Percentiles rank a stretch among this genome's conserved stretches.
phyloP scores from a whole-genome alignment of 2,888 invertebrate species.

The Falcaria lacertinaria region DNA sequence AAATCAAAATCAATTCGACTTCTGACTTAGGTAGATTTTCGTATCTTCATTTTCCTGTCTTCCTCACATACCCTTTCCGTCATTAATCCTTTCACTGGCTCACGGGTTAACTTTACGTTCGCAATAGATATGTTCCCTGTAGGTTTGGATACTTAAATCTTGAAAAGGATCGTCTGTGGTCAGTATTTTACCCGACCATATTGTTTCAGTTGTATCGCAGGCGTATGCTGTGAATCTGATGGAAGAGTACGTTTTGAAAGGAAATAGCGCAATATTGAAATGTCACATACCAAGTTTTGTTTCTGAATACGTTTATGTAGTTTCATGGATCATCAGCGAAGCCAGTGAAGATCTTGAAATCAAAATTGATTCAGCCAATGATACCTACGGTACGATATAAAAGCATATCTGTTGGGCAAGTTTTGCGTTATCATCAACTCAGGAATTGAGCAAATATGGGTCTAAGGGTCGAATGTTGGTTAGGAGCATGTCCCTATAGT shows the following conservation, averaged over 20 bases:
- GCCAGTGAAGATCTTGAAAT: conserved; percentile 73
- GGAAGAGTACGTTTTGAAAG: conserved; percentile 94
- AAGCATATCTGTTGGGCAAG: conserved; percentile 9
- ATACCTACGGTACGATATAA: conserved; percentile 53
- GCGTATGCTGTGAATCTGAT: conserved; percentile 93
- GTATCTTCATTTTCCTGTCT: conserved; percentile 11
- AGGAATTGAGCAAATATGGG: conserved; percentile 2
- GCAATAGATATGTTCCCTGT: too few species aligned
- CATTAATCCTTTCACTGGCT: conserved; percentile 7
- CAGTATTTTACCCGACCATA: conserved; percentile 13
- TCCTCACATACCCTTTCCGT: conserved; percentile 9
- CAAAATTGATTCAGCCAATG: conserved; percentile 56
- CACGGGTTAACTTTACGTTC: too few species aligned
- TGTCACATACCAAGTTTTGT: conserved; percentile 97
- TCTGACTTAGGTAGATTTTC: conserved; percentile 52
- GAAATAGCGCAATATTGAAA: conserved; percentile 94
- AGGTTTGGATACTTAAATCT: neutral
- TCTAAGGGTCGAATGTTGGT: conserved; percentile 12
- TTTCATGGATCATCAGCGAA: conserved; percentile 92
- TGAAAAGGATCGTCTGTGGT: neutral
- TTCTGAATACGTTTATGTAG: conserved; percentile 92
- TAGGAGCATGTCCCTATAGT: conserved; percentile 48
- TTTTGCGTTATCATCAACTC: conserved; percentile 15
- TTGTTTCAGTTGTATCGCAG: conserved; percentile 93
- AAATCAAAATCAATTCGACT: conserved; percentile 56